Base-by-base conservation (phyloP, 2,113 vertebrate species). In the Glaucidium brasilianum region DNA sequence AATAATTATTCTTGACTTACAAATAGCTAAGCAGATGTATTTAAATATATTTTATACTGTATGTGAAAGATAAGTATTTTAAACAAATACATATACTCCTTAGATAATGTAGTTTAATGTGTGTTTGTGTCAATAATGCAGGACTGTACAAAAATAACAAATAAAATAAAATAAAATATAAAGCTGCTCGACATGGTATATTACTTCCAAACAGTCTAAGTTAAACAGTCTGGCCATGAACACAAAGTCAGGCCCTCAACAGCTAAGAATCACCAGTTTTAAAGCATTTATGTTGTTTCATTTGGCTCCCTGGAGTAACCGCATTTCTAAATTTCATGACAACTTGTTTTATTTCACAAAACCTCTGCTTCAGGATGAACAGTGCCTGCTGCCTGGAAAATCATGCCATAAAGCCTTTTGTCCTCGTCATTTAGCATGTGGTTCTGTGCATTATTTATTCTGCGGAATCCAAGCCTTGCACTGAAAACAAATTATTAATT, bases 391-490 rank as follows among this genome's bases (percentile, higher is more conserved):
- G 88, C 83, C 62, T 82, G 59, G 45, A 79, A 96, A 90, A 64
- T 59, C 81, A 85, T 45, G 21, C 45, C 45, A 14, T 69, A 22
- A 2, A 55, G 67, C n/a, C 85, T 92, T 79, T 90, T 59, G 69
- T 79, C 55, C 27, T 93, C 77, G 30, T 76, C 81, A 58, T 88
- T 90, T 87, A 95, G 5, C 63, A 62, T 47, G 45, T 58, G 79
- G 23, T 59, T 84, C 95, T 84, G 66, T 80, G 45, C 92, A 79
- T 91, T 96, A 94, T 92, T 96, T 85, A 93, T 69, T 27, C 11
- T 32, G 45, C 14, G n/a, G 45, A 29, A 85, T 37, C 50, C 41
- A 92, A 85, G 50, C 53, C 25, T 21, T 26, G 11, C 35, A 43
- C 14, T 78, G 27, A 67, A 90, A 94, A 72, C 19, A 0, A 92